Base-by-base conservation (phyloP, 2,113 vertebrate species). In the Dipodomys stephensi region DNA sequence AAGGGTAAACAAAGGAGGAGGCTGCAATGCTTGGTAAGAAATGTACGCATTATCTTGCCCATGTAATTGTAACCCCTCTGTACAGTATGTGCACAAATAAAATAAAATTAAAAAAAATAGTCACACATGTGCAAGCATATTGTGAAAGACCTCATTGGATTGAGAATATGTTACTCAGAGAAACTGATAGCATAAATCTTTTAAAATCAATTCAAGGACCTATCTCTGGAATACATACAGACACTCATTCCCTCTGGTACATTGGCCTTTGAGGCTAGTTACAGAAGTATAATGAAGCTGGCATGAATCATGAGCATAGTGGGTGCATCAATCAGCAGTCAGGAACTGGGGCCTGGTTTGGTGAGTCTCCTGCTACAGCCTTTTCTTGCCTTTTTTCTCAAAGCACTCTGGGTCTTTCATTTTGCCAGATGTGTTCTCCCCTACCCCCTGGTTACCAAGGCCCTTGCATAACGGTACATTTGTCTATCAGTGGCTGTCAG, bases 141-240 rank as follows among this genome's bases (percentile, higher is more conserved):
- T 87, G 46, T 72, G 23, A 84, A 93, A 53, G 44, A 88, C 49
- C 46, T 74, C 83, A 87, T 79, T 92, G 88, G 25, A 91, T 92
- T n/a, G 49, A 60, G 39, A 73, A 53, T 13, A 57, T 44, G 4
- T 67, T 84, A 35, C 53, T 3, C 30, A 23, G 87, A 69, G 32
- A 10, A 79, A 65, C 18, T 71, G 74, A 94, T 83, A 60, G 32
- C 22, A 95, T 76, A 88, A 78, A 87, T 25, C 65, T 92, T 89
- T 86, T 23, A 85, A 85, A 94, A 78, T 82, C 27, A 93, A 82
- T 69, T 67, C 57, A 73, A 88, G 65, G 20, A 6, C 28, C 7
- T 64, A 2, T 64, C 60, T 44, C 25, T 15, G 6, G 15, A 28
- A 18, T 19, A n/a, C 11, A 74, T 57, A 39, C 7, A 30, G 18